These are phyloP conservation scores for Crematogaster levior DNA, from an alignment of 2,888 invertebrate genomes.

Conservation along the genomic window DNA sequence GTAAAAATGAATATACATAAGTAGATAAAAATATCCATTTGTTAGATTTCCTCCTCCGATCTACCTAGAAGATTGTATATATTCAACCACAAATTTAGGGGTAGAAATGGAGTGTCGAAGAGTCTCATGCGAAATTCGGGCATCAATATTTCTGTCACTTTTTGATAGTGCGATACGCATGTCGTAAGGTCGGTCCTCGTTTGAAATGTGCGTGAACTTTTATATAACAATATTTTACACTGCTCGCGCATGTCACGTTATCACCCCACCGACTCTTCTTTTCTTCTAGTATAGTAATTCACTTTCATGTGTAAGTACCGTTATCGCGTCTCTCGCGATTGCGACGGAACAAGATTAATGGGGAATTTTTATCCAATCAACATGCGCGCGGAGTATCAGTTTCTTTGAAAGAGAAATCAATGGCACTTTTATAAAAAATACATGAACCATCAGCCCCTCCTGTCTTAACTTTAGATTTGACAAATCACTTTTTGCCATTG, in stretches of 20 bases:
- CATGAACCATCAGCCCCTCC: not conserved
- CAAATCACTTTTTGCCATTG: not conserved
- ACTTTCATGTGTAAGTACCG: not conserved
- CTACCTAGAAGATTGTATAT: not conserved
- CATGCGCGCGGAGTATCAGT: not conserved
- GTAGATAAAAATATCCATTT: not conserved
- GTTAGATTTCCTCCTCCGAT: not conserved
- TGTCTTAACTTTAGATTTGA: not conserved
- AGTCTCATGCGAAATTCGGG: not conserved
- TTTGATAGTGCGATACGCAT: not conserved
- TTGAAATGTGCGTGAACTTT: not conserved
- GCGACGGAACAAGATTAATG: not conserved
- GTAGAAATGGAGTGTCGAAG: not conserved
- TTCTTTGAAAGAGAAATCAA: no score
- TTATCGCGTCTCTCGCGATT: not conserved
- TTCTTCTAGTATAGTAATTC: slow-evolving; percentile 25
- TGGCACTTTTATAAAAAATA: not conserved
- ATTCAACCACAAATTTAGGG: not conserved
- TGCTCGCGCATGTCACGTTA: not conserved
- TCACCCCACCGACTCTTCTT: not conserved
- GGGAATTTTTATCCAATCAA: not conserved
- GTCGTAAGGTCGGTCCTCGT: not conserved
- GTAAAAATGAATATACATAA: not conserved
- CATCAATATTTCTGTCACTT: not conserved
- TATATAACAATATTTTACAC: not conserved